A percentile compares a stretch with the other conserved stretches of the same genome.
Evolutionary conservation across 2,113 vertebrate genomes (phyloP).

Genomic region (Tachysurus vachellii): DNA sequence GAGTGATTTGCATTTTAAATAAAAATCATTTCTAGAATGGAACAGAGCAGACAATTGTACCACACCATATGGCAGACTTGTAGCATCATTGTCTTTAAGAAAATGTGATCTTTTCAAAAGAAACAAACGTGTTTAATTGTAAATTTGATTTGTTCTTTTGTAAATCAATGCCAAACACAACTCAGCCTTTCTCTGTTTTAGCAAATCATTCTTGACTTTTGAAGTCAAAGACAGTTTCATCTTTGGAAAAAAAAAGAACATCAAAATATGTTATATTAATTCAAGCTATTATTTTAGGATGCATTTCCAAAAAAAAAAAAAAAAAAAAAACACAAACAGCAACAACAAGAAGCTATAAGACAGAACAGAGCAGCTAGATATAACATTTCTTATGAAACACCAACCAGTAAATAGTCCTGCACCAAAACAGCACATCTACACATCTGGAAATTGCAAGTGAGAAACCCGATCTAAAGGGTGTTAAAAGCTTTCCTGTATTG

Average conservation of each 20-base stretch:
- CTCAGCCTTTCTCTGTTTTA: not conserved
- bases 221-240: not conserved
- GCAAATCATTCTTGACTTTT: not conserved
- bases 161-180: not conserved
- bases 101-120: not conserved
- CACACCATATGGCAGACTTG: not conserved
- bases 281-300: not conserved
- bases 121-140: not conserved
- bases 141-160: not conserved
- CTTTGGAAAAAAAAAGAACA: not conserved
- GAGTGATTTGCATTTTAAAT: conserved; percentile 18
- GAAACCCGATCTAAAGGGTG: conserved; percentile 51
- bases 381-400: conserved; percentile 57
- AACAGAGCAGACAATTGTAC: not conserved
- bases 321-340: not conserved
- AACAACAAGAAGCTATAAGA: conserved; percentile 17
- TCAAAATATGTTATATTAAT: no score
- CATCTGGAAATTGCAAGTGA: not conserved
- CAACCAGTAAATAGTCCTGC: conserved; percentile 13
- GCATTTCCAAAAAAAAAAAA: no score
- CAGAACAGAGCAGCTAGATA: conserved; percentile 51
- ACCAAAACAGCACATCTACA: conserved; percentile 56
- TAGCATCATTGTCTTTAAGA: not conserved
- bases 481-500: conserved; percentile 52
- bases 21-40: not conserved